phyloP scores from a whole-genome alignment of 64 coral and sea anemone genomes.

The Pocillopora verrucosa region DNA sequence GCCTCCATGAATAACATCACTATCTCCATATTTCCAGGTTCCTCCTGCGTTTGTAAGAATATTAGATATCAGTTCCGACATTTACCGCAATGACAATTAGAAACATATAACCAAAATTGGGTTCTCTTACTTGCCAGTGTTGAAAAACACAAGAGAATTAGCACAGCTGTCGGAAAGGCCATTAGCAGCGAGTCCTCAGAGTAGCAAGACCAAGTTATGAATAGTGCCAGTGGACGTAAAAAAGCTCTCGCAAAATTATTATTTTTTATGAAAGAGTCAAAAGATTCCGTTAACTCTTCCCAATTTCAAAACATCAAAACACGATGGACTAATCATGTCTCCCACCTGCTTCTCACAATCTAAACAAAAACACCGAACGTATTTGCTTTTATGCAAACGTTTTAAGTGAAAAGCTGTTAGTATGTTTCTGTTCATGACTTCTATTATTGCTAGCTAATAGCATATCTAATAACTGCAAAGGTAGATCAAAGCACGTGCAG shows the following conservation, averaged over 20 bases:
- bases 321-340: background rate
- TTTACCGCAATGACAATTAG: background rate
- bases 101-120: background rate
- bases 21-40: conserved; percentile 40
- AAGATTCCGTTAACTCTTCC: background rate
- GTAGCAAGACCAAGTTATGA: background rate
- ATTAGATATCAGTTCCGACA: background rate
- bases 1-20: background rate
- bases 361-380: background rate
- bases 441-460: too few relatives aligned
- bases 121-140: conserved; percentile 5
- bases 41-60: conserved; percentile 1
- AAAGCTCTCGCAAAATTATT: background rate
- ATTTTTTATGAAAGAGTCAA: background rate
- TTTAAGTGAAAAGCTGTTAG: background rate
- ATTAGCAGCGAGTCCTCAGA: background rate
- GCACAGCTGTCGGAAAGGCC: background rate
- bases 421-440: too few relatives aligned
- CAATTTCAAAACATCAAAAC: background rate
- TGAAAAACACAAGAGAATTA: background rate
- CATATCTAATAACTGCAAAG: too few relatives aligned
- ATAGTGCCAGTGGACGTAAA: too few relatives aligned
- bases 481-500: too few relatives aligned
- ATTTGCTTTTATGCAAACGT: background rate
- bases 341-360: conserved; percentile 3